These are phyloP conservation scores for Eulemur macaco DNA, from an alignment of 2,113 vertebrate genomes.

Conservation along the genomic window DNA sequence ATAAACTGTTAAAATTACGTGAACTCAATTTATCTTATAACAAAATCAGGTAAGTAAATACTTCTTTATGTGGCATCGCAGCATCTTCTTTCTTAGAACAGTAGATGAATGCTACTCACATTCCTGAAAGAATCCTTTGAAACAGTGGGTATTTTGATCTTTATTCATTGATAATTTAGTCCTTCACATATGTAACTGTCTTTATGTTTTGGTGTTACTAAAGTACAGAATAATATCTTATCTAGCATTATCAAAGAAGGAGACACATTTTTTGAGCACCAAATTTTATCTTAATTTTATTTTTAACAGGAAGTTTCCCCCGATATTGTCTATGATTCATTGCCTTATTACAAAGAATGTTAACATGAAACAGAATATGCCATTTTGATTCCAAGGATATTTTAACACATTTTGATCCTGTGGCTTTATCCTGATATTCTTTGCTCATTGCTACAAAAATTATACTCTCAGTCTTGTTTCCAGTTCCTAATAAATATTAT, in stretches of 20 bases:
- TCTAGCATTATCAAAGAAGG: background rate
- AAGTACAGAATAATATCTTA: background rate
- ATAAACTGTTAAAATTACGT: constrained; percentile 85
- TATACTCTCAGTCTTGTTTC: constrained; percentile 2
- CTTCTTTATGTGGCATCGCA: background rate
- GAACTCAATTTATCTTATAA: constrained; percentile 91
- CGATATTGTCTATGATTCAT: background rate
- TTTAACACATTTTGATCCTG: background rate
- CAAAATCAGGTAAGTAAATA: constrained; percentile 85
- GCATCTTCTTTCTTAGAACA: background rate
- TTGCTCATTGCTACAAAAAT: constrained; percentile 36
- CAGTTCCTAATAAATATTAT: background rate
- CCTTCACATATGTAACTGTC: background rate
- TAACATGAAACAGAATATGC: constrained; percentile 31
- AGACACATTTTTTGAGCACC: background rate
- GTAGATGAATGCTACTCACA: background rate
- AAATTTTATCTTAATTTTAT: constrained; percentile 40
- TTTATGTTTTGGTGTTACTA: background rate
- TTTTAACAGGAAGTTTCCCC: background rate
- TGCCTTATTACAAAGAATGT: background rate
- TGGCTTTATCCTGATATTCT: constrained; percentile 12
- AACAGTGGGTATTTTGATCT: background rate
- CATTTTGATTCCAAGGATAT: constrained; percentile 14
- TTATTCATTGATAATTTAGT: background rate
- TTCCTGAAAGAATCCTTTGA: background rate